Conservation (phyloP, 2,797 vertebrate species). For the Sebastiscus tertius region DNA sequence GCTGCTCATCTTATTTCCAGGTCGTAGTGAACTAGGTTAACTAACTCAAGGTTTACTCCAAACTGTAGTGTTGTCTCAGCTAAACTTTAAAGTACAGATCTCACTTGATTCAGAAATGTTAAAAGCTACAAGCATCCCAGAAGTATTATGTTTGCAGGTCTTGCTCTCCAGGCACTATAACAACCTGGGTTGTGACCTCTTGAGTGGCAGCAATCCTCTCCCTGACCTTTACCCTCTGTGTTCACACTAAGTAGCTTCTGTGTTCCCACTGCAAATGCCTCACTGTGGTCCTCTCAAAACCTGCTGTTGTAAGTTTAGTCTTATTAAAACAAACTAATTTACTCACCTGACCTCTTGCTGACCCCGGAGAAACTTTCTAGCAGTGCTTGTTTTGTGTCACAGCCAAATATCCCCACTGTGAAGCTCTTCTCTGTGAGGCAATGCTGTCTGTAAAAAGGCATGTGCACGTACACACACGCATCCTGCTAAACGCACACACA, state of each 20-base stretch:
- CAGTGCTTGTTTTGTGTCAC: conserved; percentile 47
- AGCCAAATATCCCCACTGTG: conserved; percentile 27
- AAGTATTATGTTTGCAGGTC: background rate
- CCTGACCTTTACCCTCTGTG: conserved; percentile 50
- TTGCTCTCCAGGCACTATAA: conserved; percentile 9
- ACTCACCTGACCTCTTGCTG: conserved; percentile 54
- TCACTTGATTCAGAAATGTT: background rate
- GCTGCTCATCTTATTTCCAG: background rate
- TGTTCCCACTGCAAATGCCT: conserved; percentile 44
- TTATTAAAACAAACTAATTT: conserved; percentile 60
- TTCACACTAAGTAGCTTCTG: conserved; percentile 51
- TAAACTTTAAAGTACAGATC: background rate
- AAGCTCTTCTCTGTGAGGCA: conserved; percentile 5
- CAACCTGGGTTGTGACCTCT: conserved; percentile 33
- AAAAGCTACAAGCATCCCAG: background rate
- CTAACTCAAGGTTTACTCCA: background rate
- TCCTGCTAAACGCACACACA: conserved; percentile 21
- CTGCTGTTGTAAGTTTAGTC: conserved; percentile 31
- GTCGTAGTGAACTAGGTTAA: background rate
- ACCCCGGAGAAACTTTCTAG: conserved; percentile 44
- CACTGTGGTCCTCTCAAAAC: conserved; percentile 15
- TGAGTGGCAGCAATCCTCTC: conserved; percentile 43
- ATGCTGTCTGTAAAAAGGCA: conserved; percentile 4
- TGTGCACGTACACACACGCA: background rate
- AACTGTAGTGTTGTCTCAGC: background rate